Percentiles rank a stretch among this genome's conserved stretches.
phyloP scores from a whole-genome alignment of 1,140 invertebrate species.

The Amyelois transitella region DNA sequence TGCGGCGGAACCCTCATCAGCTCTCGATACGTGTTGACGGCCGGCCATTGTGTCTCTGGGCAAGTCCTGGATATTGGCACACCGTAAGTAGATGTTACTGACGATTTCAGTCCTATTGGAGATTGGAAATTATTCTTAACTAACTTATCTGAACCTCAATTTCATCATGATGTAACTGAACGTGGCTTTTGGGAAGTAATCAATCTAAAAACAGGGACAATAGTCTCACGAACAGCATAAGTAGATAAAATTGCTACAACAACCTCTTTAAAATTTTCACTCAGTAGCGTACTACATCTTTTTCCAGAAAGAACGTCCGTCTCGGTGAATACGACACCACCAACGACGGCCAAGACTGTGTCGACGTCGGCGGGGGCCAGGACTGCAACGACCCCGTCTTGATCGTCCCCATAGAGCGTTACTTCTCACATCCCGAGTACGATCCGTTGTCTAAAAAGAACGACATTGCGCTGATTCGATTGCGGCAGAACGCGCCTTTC shows the following conservation, averaged over 20 bases:
- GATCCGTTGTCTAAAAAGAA: conserved; percentile 38
- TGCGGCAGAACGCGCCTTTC: conserved; percentile 53
- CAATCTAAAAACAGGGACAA: no score
- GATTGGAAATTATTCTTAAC: no score
- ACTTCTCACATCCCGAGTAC: conserved; percentile 65
- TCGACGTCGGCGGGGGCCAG: conserved; percentile 32
- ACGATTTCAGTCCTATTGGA: background rate
- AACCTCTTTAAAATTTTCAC: background rate
- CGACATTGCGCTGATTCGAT: conserved; percentile 71
- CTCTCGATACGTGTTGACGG: conserved; percentile 41
- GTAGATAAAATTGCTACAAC: no score
- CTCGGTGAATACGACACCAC: conserved; percentile 72
- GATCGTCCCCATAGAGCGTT: conserved; percentile 44
- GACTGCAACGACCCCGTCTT: conserved; percentile 45
- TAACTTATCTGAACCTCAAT: no score
- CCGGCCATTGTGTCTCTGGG: conserved; percentile 41
- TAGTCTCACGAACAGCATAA: no score
- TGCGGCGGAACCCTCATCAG: conserved; percentile 52
- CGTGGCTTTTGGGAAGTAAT: no score
- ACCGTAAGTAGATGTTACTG: conserved; percentile 21
- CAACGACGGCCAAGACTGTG: conserved; percentile 45
- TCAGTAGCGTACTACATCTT: background rate
- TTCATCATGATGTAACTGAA: no score
- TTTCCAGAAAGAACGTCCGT: conserved; percentile 51
- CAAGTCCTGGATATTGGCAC: conserved; percentile 12